Base-by-base conservation (phyloP, 2,888 invertebrate species). In the Troglohyphantes excavatus region DNA sequence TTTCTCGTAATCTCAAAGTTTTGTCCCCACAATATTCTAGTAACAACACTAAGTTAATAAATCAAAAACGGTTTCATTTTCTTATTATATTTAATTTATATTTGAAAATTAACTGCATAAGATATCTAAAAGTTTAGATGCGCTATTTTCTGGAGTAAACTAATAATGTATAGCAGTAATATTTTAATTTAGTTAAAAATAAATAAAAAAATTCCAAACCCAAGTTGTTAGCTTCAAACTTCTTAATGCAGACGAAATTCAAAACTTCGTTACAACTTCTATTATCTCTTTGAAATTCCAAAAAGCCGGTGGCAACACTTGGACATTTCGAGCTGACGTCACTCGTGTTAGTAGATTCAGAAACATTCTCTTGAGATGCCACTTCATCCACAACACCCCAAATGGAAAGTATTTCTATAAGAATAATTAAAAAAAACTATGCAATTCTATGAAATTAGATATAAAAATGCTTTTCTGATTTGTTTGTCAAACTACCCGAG, bases 201-300 rank as follows among this genome's bases (percentile, higher is more conserved):
- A 23, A 43, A 17, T 11, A 72, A n/a, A 53, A 53, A 13, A 17
- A 9, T 11, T 53, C 13, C 79, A 33, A 19, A 90, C 90, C 90
- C 61, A 85, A 43, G 19, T 19, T 27, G 33, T 23, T 27, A 17
- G 33, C 73, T 43, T 85, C 65, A n/a, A 75, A 59, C 61, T 68
- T 81, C 21, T 73, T 73, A 9, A 90, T 33, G 79, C 90, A 90
- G 6, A 73, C 68, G 13, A 43, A 90, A n/a, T 67, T 65, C 29
- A 63, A 9, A 46, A 72, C 0, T 19, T 84, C 79, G 26, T 65
- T n/a, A 33, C 90, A 90, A 6, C 13, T 21, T 17, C 26, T 65
- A 6, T 17, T 43, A 23, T 61, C 26, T 6, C 19, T 11, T 2
- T 73, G 59, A 29, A 85, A 67, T 17, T 73, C 78, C 11, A 59